Conservation (phyloP, 2,113 vertebrate species). For the Balaeniceps rex region DNA sequence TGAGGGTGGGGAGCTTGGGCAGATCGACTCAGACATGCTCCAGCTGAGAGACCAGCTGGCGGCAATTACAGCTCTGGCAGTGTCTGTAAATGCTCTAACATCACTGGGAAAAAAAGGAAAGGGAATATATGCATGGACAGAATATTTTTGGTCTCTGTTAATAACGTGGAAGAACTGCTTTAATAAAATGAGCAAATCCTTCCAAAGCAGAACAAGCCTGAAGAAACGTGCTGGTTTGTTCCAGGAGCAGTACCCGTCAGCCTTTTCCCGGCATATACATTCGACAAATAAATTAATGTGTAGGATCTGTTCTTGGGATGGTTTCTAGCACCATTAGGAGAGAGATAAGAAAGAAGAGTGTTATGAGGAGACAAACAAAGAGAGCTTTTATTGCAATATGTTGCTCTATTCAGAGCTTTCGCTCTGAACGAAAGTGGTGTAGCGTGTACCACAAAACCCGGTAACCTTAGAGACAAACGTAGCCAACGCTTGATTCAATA, state of each 20-base stretch:
- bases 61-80: background rate
- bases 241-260: background rate
- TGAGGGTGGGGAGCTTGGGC: background rate
- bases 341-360: background rate
- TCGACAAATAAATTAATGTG: background rate
- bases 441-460: rapidly evolving
- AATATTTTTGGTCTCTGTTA: background rate
- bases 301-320: background rate
- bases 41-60: background rate
- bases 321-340: background rate
- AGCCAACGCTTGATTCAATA: background rate
- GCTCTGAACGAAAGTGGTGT: background rate
- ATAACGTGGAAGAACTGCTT: background rate
- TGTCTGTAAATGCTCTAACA: background rate
- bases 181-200: background rate
- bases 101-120: background rate
- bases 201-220: background rate
- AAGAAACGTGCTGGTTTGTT: background rate
- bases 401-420: background rate
- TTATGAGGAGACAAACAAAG: background rate
- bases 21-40: rapidly evolving
- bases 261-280: background rate
- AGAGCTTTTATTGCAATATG: background rate
- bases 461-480: background rate
- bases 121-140: no score